Conservation (phyloP, 2,113 vertebrate species). For the Poeciliopsis turrubarensis region DNA sequence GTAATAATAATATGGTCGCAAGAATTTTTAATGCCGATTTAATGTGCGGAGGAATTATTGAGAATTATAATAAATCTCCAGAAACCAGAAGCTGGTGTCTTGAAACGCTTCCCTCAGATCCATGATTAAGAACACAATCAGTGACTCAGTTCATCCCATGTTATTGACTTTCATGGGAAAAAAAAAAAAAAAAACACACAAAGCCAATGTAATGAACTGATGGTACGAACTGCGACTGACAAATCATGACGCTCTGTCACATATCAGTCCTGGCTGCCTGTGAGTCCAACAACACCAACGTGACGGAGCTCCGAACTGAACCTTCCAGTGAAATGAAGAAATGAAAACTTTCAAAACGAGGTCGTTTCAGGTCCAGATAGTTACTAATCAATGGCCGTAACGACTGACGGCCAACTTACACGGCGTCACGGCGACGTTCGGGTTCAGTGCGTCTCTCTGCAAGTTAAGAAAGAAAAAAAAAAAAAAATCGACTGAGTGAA, state of each 20-base stretch:
- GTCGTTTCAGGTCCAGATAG: conserved; percentile 1
- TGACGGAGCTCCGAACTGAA: conserved; percentile 20
- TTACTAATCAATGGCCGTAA: conserved; percentile 1
- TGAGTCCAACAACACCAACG: background rate
- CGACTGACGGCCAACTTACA: conserved; percentile 24
- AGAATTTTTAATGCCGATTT: too few relatives aligned
- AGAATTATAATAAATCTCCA: too few relatives aligned
- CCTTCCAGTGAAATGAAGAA: conserved; percentile 8
- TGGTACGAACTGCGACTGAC: background rate
- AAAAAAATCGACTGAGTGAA: conserved; percentile 50
- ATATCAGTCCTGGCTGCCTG: background rate
- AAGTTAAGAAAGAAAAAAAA: conserved; percentile 43
- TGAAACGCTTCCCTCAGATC: background rate
- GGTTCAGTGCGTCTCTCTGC: conserved; percentile 5
- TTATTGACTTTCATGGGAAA: conserved; percentile 40
- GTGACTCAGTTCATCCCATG: conserved; percentile 7
- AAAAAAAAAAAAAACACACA: background rate
- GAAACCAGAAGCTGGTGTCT: too few relatives aligned
- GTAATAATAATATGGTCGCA: too few relatives aligned
- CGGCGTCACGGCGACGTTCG: conserved; percentile 13
- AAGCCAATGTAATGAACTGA: background rate
- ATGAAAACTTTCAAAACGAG: background rate
- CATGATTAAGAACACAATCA: background rate
- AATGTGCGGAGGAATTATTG: too few relatives aligned
- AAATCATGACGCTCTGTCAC: conserved; percentile 7